Percentiles rank a stretch among this genome's conserved stretches.
Conservation (phyloP, 2,888 invertebrate genomes). For the Xestia sexstrigata region DNA sequence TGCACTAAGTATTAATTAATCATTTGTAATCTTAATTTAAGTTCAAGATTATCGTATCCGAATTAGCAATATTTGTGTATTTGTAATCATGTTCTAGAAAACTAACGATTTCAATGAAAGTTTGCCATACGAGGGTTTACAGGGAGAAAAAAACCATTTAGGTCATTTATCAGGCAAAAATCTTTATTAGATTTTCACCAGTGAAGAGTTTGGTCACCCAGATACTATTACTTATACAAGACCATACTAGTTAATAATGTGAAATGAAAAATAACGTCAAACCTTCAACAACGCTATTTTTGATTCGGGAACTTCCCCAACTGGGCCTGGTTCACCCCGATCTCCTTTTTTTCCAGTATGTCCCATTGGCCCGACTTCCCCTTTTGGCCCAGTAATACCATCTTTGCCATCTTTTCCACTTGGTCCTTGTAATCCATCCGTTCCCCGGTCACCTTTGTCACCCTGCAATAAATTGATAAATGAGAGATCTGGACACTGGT, state of each 20-base stretch:
- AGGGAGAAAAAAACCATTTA: too few species aligned
- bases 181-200: too few species aligned
- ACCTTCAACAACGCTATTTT: conserved; percentile 70
- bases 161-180: too few species aligned
- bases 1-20: not conserved
- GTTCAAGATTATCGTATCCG: not conserved
- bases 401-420: conserved; percentile 81
- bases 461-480: conserved; percentile 86
- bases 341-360: conserved; percentile 91
- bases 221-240: too few species aligned
- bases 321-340: conserved; percentile 75
- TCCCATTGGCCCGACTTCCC: conserved; percentile 83
- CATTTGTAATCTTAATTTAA: not conserved
- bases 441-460: conserved; percentile 93
- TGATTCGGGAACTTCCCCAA: conserved; percentile 69
- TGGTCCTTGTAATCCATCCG: conserved; percentile 86
- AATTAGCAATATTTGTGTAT: not conserved
- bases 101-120: not conserved
- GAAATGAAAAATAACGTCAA: not conserved
- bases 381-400: conserved; percentile 92
- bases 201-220: too few species aligned
- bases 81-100: not conserved
- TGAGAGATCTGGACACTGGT: conserved; percentile 16
- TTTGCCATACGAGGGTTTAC: not conserved
- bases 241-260: not conserved